Percentiles rank a stretch among this genome's conserved stretches.
phyloP scores from a whole-genome alignment of 1,140 invertebrate species.

The Venustaconcha ellipsiformis region DNA sequence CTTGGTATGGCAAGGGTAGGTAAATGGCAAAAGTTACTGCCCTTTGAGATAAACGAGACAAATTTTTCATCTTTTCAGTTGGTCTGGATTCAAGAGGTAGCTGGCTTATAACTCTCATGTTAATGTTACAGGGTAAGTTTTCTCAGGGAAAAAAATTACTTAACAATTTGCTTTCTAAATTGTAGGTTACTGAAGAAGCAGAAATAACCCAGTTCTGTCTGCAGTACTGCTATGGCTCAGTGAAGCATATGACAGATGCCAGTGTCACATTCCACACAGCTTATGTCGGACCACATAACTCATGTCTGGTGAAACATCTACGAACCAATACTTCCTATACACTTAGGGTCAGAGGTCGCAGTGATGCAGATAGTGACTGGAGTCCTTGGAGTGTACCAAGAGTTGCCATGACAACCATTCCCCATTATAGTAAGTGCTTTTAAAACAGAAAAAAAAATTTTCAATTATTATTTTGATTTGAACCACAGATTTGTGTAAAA shows the following conservation, averaged over 20 bases:
- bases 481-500: background rate
- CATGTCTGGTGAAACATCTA: constrained; percentile 54
- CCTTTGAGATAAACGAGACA: no score
- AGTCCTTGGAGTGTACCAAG: constrained; percentile 58
- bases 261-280: constrained; percentile 55
- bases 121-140: background rate
- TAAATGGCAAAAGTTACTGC: no score
- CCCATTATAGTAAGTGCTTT: constrained; percentile 52
- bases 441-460: background rate
- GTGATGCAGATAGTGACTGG: constrained; percentile 49
- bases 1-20: no score
- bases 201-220: constrained; percentile 58
- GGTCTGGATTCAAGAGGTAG: no score
- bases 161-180: constrained; percentile 1
- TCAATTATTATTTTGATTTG: no score
- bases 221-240: constrained; percentile 54
- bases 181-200: constrained; percentile 55
- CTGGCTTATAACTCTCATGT: no score
- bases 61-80: no score
- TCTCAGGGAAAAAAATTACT: background rate
- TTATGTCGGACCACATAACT: constrained; percentile 52
- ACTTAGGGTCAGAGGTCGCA: constrained; percentile 56
- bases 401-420: constrained; percentile 51
- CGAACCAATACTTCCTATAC: constrained; percentile 52
- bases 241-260: constrained; percentile 36